A percentile compares a stretch with the other conserved stretches of the same genome.
These are phyloP conservation scores for Drosophila mimica DNA, from an alignment of 2,888 invertebrate genomes.

Conservation along the genomic window DNA sequence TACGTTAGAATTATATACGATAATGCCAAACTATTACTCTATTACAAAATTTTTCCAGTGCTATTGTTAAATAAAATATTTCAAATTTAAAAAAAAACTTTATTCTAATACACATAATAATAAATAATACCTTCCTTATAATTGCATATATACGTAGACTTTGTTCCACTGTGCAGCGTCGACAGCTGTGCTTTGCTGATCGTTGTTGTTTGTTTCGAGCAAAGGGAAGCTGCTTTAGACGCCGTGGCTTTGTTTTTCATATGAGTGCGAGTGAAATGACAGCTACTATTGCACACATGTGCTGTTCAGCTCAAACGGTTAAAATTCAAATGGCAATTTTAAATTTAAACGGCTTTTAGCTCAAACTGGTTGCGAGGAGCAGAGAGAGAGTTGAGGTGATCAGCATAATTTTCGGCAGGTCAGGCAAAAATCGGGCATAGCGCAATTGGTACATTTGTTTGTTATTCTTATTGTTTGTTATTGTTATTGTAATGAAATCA, in stretches of 20 bases:
- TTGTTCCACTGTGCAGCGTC: slow-evolving; percentile 33
- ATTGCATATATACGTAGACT: neutral
- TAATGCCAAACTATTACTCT: neutral
- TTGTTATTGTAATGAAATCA: slow-evolving; percentile 59
- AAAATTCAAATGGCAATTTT: slow-evolving; percentile 61
- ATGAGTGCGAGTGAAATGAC: slow-evolving; percentile 54
- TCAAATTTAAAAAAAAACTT: neutral
- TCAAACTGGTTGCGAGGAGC: slow-evolving; percentile 47
- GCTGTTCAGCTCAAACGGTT: slow-evolving; percentile 59
- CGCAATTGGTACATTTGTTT: slow-evolving; percentile 49
- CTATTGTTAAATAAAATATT: neutral
- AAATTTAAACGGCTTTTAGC: slow-evolving; percentile 49
- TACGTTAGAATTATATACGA: neutral
- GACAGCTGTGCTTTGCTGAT: slow-evolving; percentile 43
- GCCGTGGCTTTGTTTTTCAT: neutral
- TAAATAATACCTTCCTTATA: neutral
- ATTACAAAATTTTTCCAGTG: fast-evolving
- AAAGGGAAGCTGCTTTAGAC: slow-evolving; percentile 58
- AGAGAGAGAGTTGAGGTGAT: slow-evolving; percentile 14
- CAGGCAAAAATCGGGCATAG: slow-evolving; percentile 27
- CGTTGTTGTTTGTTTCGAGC: slow-evolving; percentile 8
- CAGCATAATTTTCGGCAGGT: slow-evolving; percentile 44
- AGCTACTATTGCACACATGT: slow-evolving; percentile 22
- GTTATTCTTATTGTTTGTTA: slow-evolving; percentile 37
- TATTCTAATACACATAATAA: neutral